A percentile compares a stretch with the other conserved stretches of the same genome.
Evolutionary conservation across 2,797 vertebrate genomes (phyloP).

Genomic region (Syngnathus rostellatus): DNA sequence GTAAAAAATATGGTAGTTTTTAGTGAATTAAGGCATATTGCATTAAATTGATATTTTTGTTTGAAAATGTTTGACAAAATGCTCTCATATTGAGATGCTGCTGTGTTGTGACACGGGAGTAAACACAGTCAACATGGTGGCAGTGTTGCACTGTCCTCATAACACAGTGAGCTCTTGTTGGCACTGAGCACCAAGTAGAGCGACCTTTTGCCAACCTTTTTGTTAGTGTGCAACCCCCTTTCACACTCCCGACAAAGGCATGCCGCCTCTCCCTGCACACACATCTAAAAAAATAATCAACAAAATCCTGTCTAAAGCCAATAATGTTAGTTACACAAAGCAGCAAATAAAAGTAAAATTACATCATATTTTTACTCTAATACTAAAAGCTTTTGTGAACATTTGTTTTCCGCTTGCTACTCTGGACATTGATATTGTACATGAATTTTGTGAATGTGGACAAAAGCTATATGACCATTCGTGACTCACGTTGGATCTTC

Average conservation of each 20-base stretch:
- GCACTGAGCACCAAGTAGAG: conserved; percentile 33
- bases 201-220: not conserved
- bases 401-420: too few species aligned
- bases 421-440: not conserved
- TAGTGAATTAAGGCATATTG: too few species aligned
- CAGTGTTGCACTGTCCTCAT: conserved; percentile 62
- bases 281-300: not conserved
- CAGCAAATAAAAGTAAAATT: not conserved
- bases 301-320: not conserved
- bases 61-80: too few species aligned
- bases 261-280: not conserved
- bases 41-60: too few species aligned
- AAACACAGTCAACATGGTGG: conserved; percentile 57
- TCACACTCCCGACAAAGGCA: not conserved
- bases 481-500: not conserved
- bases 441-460: too few species aligned
- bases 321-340: not conserved
- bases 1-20: too few species aligned
- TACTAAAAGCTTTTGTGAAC: not conserved
- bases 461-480: too few species aligned
- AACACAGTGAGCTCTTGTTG: conserved; percentile 14
- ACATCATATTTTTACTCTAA: not conserved
- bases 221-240: not conserved
- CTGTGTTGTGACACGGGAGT: conserved; percentile 27
- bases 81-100: conserved; percentile 7